Conservation (phyloP, 2,797 vertebrate genomes). For the Myotis daubentonii region DNA sequence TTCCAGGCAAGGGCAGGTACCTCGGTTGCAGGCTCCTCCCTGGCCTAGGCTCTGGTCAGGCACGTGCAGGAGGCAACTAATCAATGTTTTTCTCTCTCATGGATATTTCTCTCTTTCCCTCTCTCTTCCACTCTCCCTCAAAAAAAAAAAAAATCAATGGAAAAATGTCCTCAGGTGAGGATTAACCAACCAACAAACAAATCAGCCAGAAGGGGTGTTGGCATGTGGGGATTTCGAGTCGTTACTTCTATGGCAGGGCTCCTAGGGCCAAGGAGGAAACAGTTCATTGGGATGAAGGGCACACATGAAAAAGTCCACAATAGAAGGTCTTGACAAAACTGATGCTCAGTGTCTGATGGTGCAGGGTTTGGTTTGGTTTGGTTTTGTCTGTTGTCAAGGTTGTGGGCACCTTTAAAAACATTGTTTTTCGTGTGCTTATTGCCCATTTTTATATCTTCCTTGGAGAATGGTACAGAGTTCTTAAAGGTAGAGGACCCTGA, state of each 20-base stretch:
- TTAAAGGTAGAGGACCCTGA: background rate
- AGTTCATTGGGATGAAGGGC: background rate
- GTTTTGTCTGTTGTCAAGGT: background rate
- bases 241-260: accelerated
- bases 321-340: accelerated
- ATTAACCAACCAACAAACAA: too few species aligned
- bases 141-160: too few species aligned
- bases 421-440: background rate
- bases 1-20: too few species aligned
- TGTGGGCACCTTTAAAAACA: background rate
- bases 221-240: background rate
- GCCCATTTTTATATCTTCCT: background rate
- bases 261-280: background rate
- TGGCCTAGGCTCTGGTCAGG: too few species aligned
- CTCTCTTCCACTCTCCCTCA: too few species aligned
- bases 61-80: too few species aligned
- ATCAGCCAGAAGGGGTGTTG: too few species aligned
- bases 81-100: too few species aligned
- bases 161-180: too few species aligned
- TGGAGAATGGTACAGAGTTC: background rate
- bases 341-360: accelerated
- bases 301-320: too few species aligned
- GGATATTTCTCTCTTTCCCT: too few species aligned
- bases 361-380: background rate
- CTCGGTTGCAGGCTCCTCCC: too few species aligned